These are phyloP conservation scores for Brienomyrus longianalis DNA, from an alignment of 2,113 vertebrate species.

Conservation along the genomic window DNA sequence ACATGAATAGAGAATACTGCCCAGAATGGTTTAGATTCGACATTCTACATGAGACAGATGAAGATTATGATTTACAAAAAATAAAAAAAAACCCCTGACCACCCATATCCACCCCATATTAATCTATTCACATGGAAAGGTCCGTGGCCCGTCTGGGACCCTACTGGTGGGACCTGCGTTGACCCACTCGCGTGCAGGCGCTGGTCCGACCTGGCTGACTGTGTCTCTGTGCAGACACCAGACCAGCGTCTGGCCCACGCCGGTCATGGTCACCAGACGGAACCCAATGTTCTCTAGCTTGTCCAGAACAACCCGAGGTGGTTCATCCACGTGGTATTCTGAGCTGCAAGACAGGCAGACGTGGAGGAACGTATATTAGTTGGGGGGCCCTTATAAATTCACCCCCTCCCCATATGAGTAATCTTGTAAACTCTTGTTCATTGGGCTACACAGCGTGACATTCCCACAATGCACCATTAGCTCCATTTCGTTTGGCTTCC, in stretches of 20 bases:
- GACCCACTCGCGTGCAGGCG: background rate
- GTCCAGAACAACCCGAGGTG: slow-evolving; percentile 82
- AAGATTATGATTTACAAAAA: background rate
- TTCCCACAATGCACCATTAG: slow-evolving; percentile 16
- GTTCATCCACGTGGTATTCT: slow-evolving; percentile 85
- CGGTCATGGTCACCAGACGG: slow-evolving; percentile 84
- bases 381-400: background rate
- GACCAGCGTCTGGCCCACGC: slow-evolving; percentile 91
- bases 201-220: slow-evolving; percentile 19
- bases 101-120: background rate
- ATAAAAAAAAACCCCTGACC: background rate
- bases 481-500: slow-evolving; percentile 48
- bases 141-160: background rate
- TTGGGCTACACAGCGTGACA: background rate
- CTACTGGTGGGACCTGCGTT: background rate
- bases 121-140: background rate
- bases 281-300: slow-evolving; percentile 85
- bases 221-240: slow-evolving; percentile 90
- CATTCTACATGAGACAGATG: background rate
- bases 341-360: slow-evolving; percentile 60
- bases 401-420: background rate
- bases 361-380: background rate
- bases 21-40: background rate
- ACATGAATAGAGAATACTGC: background rate
- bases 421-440: background rate